Evolutionary conservation across 2,797 vertebrate genomes (phyloP).

Genomic region (Xenops minutus): DNA sequence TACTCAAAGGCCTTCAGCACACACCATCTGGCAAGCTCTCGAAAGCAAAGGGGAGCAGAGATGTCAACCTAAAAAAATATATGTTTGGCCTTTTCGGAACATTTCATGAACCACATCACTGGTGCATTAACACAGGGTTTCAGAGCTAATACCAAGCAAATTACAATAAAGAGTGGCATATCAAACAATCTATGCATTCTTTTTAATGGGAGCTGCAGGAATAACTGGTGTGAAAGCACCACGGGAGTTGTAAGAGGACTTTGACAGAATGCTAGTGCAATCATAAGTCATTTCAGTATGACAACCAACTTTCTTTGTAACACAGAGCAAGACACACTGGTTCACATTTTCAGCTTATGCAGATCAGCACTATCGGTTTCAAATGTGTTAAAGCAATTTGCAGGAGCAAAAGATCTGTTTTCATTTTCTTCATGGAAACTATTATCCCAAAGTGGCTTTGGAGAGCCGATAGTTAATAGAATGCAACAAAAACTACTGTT

Average conservation of each 20-base stretch:
- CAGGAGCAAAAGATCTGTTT: background rate
- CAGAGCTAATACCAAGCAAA: background rate
- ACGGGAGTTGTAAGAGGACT: background rate
- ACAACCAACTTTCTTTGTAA: background rate
- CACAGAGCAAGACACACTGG: background rate
- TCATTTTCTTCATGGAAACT: background rate
- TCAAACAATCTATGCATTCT: accelerated
- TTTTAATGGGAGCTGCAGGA: background rate
- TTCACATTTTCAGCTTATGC: background rate
- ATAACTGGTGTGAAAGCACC: background rate
- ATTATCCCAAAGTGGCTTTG: background rate
- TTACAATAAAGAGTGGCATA: background rate
- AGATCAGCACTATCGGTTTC: background rate
- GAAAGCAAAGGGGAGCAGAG: background rate
- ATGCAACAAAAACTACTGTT: background rate
- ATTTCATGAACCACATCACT: background rate
- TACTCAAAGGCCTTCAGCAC: background rate
- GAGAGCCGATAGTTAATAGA: background rate
- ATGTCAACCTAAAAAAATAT: background rate
- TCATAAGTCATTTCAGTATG: background rate
- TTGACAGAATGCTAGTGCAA: background rate
- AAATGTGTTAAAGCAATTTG: background rate
- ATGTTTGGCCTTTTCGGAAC: background rate
- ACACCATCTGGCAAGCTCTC: background rate
- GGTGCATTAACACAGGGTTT: background rate